These are phyloP conservation scores for Palythoa heliodiscus DNA, from an alignment of 92 coral and sea anemone genomes.

Conservation along the genomic window DNA sequence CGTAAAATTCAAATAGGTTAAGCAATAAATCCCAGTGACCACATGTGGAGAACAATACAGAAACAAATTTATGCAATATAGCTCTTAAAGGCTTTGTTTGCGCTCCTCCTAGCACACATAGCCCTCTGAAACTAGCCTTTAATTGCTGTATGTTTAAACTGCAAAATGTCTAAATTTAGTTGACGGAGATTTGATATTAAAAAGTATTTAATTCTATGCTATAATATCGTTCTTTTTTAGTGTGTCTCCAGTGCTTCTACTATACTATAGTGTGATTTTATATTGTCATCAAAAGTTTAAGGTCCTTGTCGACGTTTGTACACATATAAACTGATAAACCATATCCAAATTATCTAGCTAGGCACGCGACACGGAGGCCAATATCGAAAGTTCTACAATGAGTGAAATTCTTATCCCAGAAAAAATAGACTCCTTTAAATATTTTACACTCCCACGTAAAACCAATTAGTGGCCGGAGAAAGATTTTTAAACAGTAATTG, in stretches of 20 bases:
- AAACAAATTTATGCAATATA: constrained; percentile 18
- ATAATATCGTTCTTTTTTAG: too few relatives aligned
- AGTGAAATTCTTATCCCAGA: not conserved
- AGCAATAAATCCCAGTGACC: not conserved
- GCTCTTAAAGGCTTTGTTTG: not conserved
- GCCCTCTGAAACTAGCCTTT: not conserved
- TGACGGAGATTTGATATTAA: too few relatives aligned
- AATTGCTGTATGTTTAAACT: not conserved
- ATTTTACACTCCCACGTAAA: not conserved
- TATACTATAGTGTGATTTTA: not conserved
- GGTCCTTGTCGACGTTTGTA: not conserved
- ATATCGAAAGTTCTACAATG: not conserved
- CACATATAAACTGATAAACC: too few relatives aligned
- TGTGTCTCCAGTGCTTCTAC: too few relatives aligned
- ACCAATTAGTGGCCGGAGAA: not conserved
- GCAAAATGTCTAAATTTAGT: too few relatives aligned
- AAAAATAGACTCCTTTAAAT: not conserved
- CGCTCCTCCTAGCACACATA: not conserved
- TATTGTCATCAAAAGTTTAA: not conserved
- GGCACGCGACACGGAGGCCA: not conserved
- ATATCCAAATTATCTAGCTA: not conserved
- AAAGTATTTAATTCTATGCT: too few relatives aligned
- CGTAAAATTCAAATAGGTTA: constrained; percentile 1
- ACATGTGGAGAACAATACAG: constrained; percentile 27
- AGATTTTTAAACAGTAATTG: not conserved